Evolutionary conservation across 2,888 invertebrate species (phyloP), one percentile per base, ranked within the genome.

Genomic region (Lumbricus terrestris): DNA sequence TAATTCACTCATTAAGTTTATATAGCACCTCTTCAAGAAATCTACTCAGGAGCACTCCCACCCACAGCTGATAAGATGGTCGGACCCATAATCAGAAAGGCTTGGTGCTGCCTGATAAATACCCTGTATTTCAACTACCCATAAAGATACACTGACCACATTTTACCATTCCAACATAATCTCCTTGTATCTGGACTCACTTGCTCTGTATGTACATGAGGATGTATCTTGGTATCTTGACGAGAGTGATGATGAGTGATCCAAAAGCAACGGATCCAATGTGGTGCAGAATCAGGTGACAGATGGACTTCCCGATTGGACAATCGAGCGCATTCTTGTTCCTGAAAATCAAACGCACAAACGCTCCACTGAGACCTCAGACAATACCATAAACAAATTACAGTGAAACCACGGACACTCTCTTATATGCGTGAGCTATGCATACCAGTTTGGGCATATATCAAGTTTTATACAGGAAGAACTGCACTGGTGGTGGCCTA

Each of bases 191-290:
- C 8, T 69, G 69, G 69, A 69, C 69, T 69, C 92, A 95, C 95
- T 95, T 95, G 91, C 94, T 93, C 88, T 94, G 92, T 82, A 95
- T 91, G 92, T 94, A 95, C 94, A 95, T 94, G 89, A 95, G 94
- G 90, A 95, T 94, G 93, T 93, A 94, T 89, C 95, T 93, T 20
- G 95, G 95, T 34, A 95, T 91, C 92, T 95, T 95, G 90, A 95
- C 94, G n/a, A 95, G 91, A 6, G 94, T 94, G 91, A 95, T 95
- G 92, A 95, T 92, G 90, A 95, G 93, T 23, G 95, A 93, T 15
- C 95, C 95, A 91, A 95, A 93, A 20, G 95, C 95, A 29, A 95
- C 94, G 34, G 95, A 95, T 40, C 95, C 95, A 47, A 95, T 92
- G 92, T 95, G 95, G 92, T 95, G 94, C 85, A 94, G 92, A 40